These are phyloP conservation scores for Coreius guichenoti DNA, from an alignment of 2,797 vertebrate species.

Conservation along the genomic window DNA sequence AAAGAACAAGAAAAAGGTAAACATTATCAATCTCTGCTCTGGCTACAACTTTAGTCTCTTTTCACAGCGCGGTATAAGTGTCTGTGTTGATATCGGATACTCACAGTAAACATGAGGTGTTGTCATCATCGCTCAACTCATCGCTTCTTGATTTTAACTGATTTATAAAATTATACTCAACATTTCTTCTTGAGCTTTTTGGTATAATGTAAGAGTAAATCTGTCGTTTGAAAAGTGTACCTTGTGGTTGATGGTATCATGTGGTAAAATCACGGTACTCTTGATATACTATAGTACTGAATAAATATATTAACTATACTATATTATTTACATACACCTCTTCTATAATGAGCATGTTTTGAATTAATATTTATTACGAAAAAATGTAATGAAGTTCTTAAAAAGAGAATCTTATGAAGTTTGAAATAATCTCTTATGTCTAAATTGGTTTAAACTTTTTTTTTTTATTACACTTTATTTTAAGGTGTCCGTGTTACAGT, in stretches of 20 bases:
- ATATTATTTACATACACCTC: background rate
- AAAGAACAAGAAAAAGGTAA: conserved; percentile 74
- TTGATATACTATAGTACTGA: background rate
- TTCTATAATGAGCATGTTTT: background rate
- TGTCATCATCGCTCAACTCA: background rate
- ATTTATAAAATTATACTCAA: background rate
- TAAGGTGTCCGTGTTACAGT: background rate
- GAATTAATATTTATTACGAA: background rate
- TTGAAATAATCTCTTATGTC: background rate
- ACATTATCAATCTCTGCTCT: background rate
- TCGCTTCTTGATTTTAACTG: background rate
- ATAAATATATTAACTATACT: background rate
- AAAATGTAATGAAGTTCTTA: background rate
- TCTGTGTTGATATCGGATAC: background rate
- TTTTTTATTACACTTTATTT: background rate
- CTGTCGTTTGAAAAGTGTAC: background rate
- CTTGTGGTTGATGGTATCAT: background rate
- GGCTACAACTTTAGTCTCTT: fast-evolving
- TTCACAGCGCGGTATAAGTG: background rate
- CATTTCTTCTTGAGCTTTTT: background rate
- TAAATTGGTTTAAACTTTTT: background rate
- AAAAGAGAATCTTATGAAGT: background rate
- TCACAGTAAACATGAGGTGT: background rate
- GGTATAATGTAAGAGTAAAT: background rate
- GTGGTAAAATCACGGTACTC: background rate